Base-by-base conservation (phyloP, 1,140 invertebrate species). In the Gonatopus flavifemur region DNA sequence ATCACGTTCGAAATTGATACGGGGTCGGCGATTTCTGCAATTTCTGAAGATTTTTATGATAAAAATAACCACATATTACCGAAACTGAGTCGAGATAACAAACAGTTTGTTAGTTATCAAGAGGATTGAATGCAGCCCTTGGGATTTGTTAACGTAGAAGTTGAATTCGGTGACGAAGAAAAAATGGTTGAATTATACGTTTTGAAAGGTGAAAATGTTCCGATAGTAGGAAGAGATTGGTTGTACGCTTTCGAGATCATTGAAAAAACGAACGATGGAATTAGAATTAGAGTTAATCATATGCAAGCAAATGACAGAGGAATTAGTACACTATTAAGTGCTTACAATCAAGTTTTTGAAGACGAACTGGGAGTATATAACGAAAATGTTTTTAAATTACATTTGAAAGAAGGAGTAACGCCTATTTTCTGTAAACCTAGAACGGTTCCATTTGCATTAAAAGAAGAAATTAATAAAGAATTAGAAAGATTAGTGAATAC, bases 341-440 rank as follows among this genome's bases (percentile, higher is more conserved):
- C 6, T 6, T 28, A 28, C 12, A n/a, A n/a, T 7, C 25, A 6
- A 28, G 25, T 7, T 7, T 28, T 28, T 28, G 6, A 7, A 12
- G 12, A 12, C 25, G 20, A n/a, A 6, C 20, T 33, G 28, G 48
- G 48, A 3, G 12, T 5, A 24, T 50, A 15, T 30, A 50, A 28
- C 12, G 30, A 25, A 16, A 21, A 22, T 36, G 16, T 10, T 12
- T 20, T 51, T 10, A 19, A 44, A 20, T 20, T 38, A 18, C 2
- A 51, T 24, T 22, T 44, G 21, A 43, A 51, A 38, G 22, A 33
- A 30, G 16, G 44, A 22, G 25, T 20, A 5, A 51, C 30, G 16
- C 49, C 41, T 1, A 41, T 44, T 38, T 43, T 39, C n/a, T n/a
- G 21, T 9, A 39, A 15, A 49, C 47, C 47, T 2, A 15, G 28